phyloP scores from a whole-genome alignment of 1,140 invertebrate species.

The Neodiprion pinetum region DNA sequence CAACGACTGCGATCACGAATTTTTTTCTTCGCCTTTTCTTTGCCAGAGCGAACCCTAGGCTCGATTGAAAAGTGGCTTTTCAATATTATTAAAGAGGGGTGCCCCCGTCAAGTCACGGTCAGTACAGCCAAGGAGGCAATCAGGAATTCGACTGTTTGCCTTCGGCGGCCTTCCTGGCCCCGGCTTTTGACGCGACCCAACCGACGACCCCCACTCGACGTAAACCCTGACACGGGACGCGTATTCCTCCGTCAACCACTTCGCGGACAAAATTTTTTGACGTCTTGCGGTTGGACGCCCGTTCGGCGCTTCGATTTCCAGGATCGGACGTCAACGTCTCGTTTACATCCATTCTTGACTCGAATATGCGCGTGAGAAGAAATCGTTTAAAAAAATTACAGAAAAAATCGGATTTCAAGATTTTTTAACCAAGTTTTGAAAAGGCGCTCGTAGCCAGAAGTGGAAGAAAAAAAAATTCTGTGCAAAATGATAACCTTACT shows the following conservation, averaged over 20 bases:
- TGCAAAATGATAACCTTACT: too few species aligned
- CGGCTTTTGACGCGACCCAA: too few species aligned
- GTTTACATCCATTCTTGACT: background rate
- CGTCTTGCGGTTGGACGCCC: background rate
- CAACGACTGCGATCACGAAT: background rate
- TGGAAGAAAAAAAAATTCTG: too few species aligned
- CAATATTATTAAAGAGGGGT: constrained; percentile 37
- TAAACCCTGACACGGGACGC: too few species aligned
- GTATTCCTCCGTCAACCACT: background rate
- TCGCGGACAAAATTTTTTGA: background rate
- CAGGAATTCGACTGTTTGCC: constrained; percentile 3
- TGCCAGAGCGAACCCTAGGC: constrained; percentile 30
- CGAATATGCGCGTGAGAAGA: too few species aligned
- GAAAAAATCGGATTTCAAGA: too few species aligned
- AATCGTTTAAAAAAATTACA: too few species aligned
- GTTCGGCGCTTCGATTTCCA: too few species aligned
- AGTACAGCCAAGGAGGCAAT: constrained; percentile 34
- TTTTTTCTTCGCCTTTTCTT: constrained; percentile 8
- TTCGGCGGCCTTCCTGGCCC: background rate
- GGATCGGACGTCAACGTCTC: background rate
- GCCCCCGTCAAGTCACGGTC: constrained; percentile 54
- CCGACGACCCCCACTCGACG: too few species aligned
- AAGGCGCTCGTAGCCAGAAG: too few species aligned
- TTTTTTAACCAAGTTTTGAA: too few species aligned
- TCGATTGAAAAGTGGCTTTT: constrained; percentile 40